Evolutionary conservation across 2,888 invertebrate species (phyloP), one percentile per base, ranked within the genome.

Genomic region (Limenitis camilla): DNA sequence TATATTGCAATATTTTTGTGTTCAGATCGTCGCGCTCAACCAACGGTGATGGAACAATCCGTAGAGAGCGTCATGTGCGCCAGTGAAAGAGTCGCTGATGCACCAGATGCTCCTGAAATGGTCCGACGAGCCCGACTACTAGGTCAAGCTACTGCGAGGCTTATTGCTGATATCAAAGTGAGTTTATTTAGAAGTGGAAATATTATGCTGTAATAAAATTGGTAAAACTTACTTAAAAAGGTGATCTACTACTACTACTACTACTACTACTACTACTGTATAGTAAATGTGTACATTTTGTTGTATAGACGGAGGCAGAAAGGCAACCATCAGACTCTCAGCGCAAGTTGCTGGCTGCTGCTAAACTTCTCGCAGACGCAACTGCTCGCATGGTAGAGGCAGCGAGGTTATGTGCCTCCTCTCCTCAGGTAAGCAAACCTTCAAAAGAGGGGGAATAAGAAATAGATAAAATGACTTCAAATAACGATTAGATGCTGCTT

Each of bases 331-430:
- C 96, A 0, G 97, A 97, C 49, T 89, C 94, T n/a, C 97, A 98
- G 68, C 92, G 95, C 60, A 91, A 95, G 52, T 82, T 99, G 47
- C 79, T 99, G 41, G 96, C 96, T 0, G 99, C 99, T 0, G 99
- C 99, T 10, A 98, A 98, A 74, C 90, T 95, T 52, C 75, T 96
- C 40, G 99, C 99, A 0, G 98, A 99, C 78, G 99, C 99, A 1
- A 99, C 99, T 0, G 96, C 98, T 0, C 91, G 94, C 62, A 94
- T 99, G 93, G 98, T 99, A 28, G 98, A 99, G 78, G 97, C 98
- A 0, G 98, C 98, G 0, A 90, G 98, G 53, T 93, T 95, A 48
- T 98, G 98, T 76, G 96, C 97, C 0, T 93, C 93, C 28, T 91
- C 92, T 68, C 94, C 94, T 0, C 83, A 85, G 82, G 86, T 84